Conservation (phyloP, 2,797 vertebrate species). For the Malacoraja senta region DNA sequence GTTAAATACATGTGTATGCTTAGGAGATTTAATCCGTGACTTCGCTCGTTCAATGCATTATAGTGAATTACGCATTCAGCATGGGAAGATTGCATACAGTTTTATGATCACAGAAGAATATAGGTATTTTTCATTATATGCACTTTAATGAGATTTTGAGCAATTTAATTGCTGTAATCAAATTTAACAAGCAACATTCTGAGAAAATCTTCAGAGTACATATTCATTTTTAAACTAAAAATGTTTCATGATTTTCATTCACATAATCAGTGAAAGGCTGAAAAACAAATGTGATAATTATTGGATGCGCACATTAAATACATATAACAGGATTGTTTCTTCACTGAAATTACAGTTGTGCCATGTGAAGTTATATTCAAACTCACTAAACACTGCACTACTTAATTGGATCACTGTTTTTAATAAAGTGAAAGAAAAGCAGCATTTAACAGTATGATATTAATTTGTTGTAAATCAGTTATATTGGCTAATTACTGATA, state of each 20-base stretch:
- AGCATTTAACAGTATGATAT: background rate
- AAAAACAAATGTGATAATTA: background rate
- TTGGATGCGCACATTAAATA: background rate
- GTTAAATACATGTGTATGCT: background rate
- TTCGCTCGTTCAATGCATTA: background rate
- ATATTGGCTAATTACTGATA: background rate
- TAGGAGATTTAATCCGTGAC: background rate
- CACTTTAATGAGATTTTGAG: background rate
- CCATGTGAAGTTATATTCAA: background rate
- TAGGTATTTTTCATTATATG: background rate
- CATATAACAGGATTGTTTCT: background rate
- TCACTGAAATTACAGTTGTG: background rate
- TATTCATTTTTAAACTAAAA: background rate
- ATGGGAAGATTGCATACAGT: background rate
- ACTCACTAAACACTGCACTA: background rate
- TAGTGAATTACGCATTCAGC: background rate
- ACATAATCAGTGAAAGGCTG: background rate
- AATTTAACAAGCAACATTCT: background rate
- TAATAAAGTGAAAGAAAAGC: background rate
- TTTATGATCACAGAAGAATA: background rate
- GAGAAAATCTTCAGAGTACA: background rate
- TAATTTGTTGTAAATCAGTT: background rate
- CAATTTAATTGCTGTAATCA: constrained; percentile 6
- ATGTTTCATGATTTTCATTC: background rate
- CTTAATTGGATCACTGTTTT: background rate